Evolutionary conservation across 2,113 vertebrate species (phyloP).

Genomic region (Elephas maximus): DNA sequence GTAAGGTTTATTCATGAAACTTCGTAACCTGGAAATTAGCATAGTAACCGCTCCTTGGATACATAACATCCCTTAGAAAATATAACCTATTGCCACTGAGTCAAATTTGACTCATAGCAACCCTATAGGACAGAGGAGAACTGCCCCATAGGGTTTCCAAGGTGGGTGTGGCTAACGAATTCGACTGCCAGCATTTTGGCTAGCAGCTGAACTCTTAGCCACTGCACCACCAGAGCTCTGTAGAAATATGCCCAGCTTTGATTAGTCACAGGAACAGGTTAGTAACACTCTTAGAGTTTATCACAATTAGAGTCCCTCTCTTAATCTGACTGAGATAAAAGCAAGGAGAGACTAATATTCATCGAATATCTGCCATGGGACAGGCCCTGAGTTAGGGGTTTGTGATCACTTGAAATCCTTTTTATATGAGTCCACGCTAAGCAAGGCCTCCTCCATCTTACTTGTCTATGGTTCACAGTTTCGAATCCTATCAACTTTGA

Average conservation of each 20-base stretch:
- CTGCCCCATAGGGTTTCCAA: too few relatives aligned
- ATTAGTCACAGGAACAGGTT: neutral
- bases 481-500: neutral
- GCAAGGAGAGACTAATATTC: neutral
- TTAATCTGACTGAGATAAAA: neutral
- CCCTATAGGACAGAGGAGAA: too few relatives aligned
- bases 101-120: too few relatives aligned
- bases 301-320: neutral
- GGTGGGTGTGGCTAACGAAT: too few relatives aligned
- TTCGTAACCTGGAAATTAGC: constrained; percentile 10
- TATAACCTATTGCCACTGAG: neutral
- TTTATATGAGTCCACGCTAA: neutral
- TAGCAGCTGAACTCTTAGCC: too few relatives aligned
- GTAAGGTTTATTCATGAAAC: neutral
- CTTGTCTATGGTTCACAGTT: neutral
- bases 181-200: too few relatives aligned
- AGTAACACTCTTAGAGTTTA: neutral
- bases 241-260: neutral
- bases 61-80: constrained; percentile 34
- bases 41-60: neutral
- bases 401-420: neutral
- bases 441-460: neutral
- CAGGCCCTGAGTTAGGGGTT: neutral
- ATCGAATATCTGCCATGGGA: neutral
- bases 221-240: too few relatives aligned